Evolutionary conservation across 2,113 vertebrate genomes (phyloP).

Genomic region (Conger conger): DNA sequence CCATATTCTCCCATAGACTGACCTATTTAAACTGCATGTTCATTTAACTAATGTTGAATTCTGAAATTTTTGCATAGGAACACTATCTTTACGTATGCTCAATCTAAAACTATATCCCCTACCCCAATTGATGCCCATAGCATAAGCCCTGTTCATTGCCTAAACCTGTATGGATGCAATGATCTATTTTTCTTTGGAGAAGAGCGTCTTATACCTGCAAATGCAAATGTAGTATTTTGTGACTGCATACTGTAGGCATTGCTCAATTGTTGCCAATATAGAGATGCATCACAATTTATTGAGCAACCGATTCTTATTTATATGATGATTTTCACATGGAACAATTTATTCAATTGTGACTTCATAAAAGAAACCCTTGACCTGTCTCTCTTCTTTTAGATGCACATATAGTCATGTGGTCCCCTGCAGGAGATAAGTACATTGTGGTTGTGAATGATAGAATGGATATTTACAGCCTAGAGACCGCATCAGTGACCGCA

Average conservation of each 20-base stretch:
- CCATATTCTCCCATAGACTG: too few relatives aligned
- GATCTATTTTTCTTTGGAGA: too few relatives aligned
- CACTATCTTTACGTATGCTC: too few relatives aligned
- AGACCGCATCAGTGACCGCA: constrained; percentile 80
- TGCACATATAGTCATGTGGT: constrained; percentile 92
- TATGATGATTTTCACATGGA: neutral
- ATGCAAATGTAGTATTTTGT: too few relatives aligned
- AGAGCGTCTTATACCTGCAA: too few relatives aligned
- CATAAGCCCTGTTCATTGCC: too few relatives aligned
- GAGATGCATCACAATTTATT: neutral
- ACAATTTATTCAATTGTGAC: neutral
- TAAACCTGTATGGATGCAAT: too few relatives aligned
- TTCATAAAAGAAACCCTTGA: neutral
- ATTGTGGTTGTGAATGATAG: constrained; percentile 74
- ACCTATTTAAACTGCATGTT: too few relatives aligned
- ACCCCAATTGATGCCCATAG: too few relatives aligned
- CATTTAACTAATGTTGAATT: too few relatives aligned
- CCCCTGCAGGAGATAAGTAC: constrained; percentile 83
- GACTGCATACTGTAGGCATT: neutral
- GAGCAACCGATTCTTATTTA: neutral
- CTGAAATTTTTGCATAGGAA: too few relatives aligned
- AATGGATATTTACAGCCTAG: constrained; percentile 80
- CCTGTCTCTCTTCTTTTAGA: constrained; percentile 60
- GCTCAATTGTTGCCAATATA: neutral
- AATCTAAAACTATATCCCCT: too few relatives aligned